Base-by-base conservation (phyloP, 2,797 vertebrate species). In the Clarias pachynema region DNA sequence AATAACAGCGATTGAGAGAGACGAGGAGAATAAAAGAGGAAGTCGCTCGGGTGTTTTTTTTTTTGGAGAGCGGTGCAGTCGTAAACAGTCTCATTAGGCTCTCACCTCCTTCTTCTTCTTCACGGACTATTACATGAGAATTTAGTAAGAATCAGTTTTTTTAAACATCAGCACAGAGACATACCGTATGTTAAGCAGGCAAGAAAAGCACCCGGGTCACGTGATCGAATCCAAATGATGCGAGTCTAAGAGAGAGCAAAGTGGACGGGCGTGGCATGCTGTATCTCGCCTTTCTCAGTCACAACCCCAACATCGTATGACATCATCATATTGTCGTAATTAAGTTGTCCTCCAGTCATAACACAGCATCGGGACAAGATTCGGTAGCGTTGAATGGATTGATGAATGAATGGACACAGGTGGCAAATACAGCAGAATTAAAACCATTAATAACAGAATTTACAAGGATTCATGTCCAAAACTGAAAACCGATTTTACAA, bases 1-100 rank as follows among this genome's bases (percentile, higher is more conserved):
- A 81, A 84, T 74, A 70, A 75, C 57, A 80, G 57, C 24, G 53
- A 62, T 63, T 37, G 49, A 72, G 44, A 34, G 40, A 79, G 66
- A 82, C 12, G 49, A 34, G 63, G 74, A 56, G 56, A 53, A 31
- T 20, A 29, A 60, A 20, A 40, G 53, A 84, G 31, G 29, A 72
- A 60, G 49, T 37, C 31, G 12, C 40, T 3, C 70, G 2, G 10
- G 1, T 26, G n/a, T 60, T 60, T 40, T 66, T 31, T 31, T 34
- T 34, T 73, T 29, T 29, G 9, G 29, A 24, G 74, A 2, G 34
- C 7, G 6, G 22, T 10, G 29, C 20, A 10, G 34, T 62, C 49
- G 60, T 75, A 63, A 83, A 65, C 70, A 56, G 24, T 77, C 9
- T 66, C 40, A 5, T 73, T 62, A 24, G 18, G n/a, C 26, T 56